These are phyloP conservation scores for Macaria notata DNA, from an alignment of 2,888 invertebrate species.

Conservation along the genomic window DNA sequence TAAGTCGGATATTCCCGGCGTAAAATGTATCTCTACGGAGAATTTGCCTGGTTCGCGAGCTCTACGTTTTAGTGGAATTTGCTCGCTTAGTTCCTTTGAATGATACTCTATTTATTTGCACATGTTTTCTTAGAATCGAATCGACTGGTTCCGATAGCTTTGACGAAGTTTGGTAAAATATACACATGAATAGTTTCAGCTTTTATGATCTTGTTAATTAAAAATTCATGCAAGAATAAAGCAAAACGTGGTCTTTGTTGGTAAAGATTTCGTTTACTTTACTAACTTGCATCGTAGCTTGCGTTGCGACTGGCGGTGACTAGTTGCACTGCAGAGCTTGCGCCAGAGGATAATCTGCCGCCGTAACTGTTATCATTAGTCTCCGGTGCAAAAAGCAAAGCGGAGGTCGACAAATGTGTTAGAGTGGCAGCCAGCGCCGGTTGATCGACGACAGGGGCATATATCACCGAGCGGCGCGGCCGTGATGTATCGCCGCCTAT, in stretches of 20 bases:
- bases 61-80: slow-evolving; percentile 9
- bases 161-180: no score
- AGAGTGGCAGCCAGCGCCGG: slow-evolving; percentile 44
- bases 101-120: neutral
- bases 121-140: no score
- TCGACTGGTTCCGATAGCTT: no score
- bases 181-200: no score
- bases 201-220: no score
- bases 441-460: slow-evolving; percentile 58
- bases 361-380: slow-evolving; percentile 37
- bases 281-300: no score
- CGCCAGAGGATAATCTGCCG: slow-evolving; percentile 21
- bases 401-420: slow-evolving; percentile 39
- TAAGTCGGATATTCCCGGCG: slow-evolving; percentile 36
- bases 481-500: slow-evolving; percentile 61
- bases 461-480: slow-evolving; percentile 57
- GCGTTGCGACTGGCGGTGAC: no score
- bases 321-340: neutral
- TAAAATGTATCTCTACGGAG: slow-evolving; percentile 25
- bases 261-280: no score
- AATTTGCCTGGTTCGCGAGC: slow-evolving; percentile 20
- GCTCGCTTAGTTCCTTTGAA: slow-evolving; percentile 7
- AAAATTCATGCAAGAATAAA: no score
- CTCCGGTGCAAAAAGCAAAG: slow-evolving; percentile 38
- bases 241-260: no score